Conservation (phyloP, 2,113 vertebrate genomes). For the Paedocypris sp. region DNA sequence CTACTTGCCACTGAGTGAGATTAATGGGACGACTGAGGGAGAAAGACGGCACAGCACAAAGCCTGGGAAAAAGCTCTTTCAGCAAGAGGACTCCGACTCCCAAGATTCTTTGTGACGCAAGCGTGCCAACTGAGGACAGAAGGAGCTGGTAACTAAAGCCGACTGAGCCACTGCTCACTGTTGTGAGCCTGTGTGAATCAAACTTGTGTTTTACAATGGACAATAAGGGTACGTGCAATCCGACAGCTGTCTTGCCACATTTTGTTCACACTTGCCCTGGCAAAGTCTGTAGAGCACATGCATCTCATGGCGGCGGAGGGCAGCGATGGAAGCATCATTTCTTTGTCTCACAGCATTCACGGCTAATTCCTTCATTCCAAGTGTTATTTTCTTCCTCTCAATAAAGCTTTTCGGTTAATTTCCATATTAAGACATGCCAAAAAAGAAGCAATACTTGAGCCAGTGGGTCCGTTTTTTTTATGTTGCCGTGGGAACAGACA, state of each 20-base stretch:
- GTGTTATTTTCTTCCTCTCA: not conserved
- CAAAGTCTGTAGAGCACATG: not conserved
- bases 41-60: not conserved
- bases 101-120: constrained; percentile 41
- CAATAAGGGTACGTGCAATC: not conserved
- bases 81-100: constrained; percentile 37
- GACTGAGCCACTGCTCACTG: no score
- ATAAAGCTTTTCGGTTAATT: not conserved
- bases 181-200: no score
- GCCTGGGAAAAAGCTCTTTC: not conserved
- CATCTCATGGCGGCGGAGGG: not conserved
- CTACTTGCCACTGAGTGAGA: constrained; percentile 50
- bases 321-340: not conserved
- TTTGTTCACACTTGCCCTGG: not conserved
- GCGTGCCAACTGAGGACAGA: not conserved
- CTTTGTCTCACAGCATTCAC: not conserved
- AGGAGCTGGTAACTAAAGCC: no score
- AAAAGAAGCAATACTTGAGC: not conserved
- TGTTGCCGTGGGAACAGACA: constrained; percentile 25
- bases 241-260: not conserved
- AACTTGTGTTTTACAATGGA: not conserved
- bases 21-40: constrained; percentile 16
- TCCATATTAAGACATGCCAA: not conserved
- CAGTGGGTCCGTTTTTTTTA: not conserved
- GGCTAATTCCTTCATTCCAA: not conserved